Base-by-base conservation (phyloP, 2,888 invertebrate species). In the Synergus laeviventris region DNA sequence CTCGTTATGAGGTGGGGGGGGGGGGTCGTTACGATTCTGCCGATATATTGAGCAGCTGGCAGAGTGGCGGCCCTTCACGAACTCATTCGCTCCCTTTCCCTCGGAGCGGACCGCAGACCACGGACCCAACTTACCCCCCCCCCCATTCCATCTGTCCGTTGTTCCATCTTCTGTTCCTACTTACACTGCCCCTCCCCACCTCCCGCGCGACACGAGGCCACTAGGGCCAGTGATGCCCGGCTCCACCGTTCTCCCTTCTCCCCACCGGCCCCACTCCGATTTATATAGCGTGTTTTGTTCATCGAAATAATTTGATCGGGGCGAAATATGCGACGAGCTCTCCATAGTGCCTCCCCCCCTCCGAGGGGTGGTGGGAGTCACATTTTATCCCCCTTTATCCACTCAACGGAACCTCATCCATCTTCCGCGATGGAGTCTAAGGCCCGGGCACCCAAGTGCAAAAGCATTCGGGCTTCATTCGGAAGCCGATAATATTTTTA, bases 281-380 rank as follows among this genome's bases (percentile, higher is more conserved):
- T 79, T 81, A 79, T 81, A 78, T 81, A 81, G 79, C 84, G 81
- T 84, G 85, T 86, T 86, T 86, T 85, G 82, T 85, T 85, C 83
- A 81, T 76, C 77, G 83, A 84, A 86, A 86, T 86, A 86, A 86
- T 86, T 86, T 86, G 85, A 85, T 86, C 85, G 83, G 84, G 81
- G 84, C 84, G 84, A 84, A 86, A 86, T 86, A 86, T 86, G 84
- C 86, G 85, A 86, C 85, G 84, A 84, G 84, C 83, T 83, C 81
- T 81, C 80, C 83, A 85, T 85, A 85, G 81, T 81, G 81, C 81
- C 81, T 82, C 82, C 12, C 81, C 82, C 82, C 12, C 31, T 1
- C 81, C 77, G 77, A 76, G 78, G 82, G 80, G 81, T 77, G 78
- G 78, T 74, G 79, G 79, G 74, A 81, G 78, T 74, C 75, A 78